Evolutionary conservation across 2,888 invertebrate genomes (phyloP), one percentile per base, ranked within the genome.

Genomic region (Parascotia fuliginaria): DNA sequence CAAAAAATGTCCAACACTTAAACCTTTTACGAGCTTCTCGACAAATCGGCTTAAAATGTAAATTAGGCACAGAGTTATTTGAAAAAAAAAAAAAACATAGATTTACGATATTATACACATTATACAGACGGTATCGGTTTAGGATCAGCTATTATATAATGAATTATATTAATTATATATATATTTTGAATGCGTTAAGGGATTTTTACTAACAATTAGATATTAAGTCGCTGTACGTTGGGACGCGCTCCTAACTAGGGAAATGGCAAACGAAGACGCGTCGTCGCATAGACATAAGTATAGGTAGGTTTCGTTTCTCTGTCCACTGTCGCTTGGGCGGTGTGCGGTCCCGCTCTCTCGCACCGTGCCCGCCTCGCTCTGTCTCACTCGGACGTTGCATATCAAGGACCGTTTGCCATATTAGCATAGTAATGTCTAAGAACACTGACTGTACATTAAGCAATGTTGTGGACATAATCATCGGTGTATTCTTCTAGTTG

Each of bases 101-200:
- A 76, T 86, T 81, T 88, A 89, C 82, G 81, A 83, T 87, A 75
- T 79, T 85, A 87, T 89, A 89, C 85, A 89, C 84, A 79, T 77
- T 84, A 84, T 87, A 88, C 82, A 85, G 81, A 81, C 73, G 62
- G 55, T 79, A 77, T 83, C 79, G 81, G 81, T 79, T 79, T 86
- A 86, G 85, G 79, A 82, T 77, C 89, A 83, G 87, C 87, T 87
- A 81, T 74, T 77, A 83, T 81, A 73, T 81, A 83, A 69, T 69
- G 36, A 66, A 81, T 79, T 87, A 85, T 87, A 84, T 80, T 65
- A 79, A 75, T 75, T 84, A 83, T 87, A 85, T 89, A 89, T 90
- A 89, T 91, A 90, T 91, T 85, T 90, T 89, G 90, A 89, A 89
- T 88, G 87, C 77, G 88, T 90, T 89, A 90, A 90, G 89, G 85